Conservation (phyloP, 1,140 invertebrate genomes). For the Aradophagus sp. region DNA sequence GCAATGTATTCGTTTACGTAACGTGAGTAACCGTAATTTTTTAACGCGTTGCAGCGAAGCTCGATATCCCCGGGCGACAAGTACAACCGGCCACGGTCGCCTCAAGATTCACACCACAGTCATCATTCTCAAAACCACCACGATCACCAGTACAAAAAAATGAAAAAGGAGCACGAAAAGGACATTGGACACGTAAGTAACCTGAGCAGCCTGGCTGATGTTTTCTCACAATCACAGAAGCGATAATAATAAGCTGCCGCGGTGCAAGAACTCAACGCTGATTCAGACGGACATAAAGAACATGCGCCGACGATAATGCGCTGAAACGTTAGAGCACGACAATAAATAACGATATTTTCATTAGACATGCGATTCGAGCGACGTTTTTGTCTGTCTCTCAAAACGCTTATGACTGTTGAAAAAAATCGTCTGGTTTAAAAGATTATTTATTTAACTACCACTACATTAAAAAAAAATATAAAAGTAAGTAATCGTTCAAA, state of each 20-base stretch:
- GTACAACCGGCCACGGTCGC: conserved; percentile 80
- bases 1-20: conserved; percentile 34
- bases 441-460: too few relatives aligned
- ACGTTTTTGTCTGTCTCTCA: too few relatives aligned
- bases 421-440: too few relatives aligned
- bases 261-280: conserved; percentile 11
- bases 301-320: too few relatives aligned
- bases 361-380: too few relatives aligned
- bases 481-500: too few relatives aligned
- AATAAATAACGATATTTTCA: too few relatives aligned
- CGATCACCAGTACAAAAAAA: conserved; percentile 73
- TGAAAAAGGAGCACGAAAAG: conserved; percentile 74
- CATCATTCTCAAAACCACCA: conserved; percentile 74
- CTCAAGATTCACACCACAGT: conserved; percentile 74
- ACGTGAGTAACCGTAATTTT: conserved; percentile 27
- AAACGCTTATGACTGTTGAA: too few relatives aligned
- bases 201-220: conserved; percentile 15
- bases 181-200: conserved; percentile 71
- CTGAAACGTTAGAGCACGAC: too few relatives aligned
- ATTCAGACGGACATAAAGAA: conserved; percentile 5
- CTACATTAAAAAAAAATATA: too few relatives aligned
- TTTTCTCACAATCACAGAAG: conserved; percentile 46
- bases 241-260: conserved; percentile 40
- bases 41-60: conserved; percentile 80
- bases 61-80: conserved; percentile 74